Evolutionary conservation across 2,888 invertebrate genomes (phyloP).

Genomic region (Tipula vernalis): DNA sequence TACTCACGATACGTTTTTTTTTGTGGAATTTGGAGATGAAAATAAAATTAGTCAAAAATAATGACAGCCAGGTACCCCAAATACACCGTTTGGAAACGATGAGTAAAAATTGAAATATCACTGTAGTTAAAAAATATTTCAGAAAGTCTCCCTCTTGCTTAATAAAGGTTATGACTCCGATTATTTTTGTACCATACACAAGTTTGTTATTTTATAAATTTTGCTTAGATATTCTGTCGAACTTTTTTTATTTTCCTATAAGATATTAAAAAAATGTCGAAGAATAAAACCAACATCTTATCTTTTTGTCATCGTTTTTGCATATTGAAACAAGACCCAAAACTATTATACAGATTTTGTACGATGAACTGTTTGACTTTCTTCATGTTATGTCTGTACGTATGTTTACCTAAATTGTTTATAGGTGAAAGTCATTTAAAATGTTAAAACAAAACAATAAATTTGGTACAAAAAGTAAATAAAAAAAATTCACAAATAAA

Average conservation of each 20-base stretch:
- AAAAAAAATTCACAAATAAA: background rate
- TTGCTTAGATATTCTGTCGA: background rate
- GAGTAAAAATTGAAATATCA: too few relatives aligned
- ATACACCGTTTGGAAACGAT: too few relatives aligned
- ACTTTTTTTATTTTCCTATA: background rate
- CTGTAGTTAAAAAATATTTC: too few relatives aligned
- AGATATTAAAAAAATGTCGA: background rate
- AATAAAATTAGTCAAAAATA: too few relatives aligned
- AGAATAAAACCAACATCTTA: background rate
- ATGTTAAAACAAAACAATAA: background rate
- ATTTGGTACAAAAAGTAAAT: background rate
- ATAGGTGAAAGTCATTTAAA: background rate
- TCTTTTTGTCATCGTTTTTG: background rate
- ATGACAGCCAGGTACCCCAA: too few relatives aligned
- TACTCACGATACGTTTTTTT: too few relatives aligned
- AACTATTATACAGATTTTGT: background rate
- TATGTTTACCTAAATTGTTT: background rate
- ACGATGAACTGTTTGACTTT: background rate
- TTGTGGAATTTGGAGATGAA: too few relatives aligned
- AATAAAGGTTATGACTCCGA: background rate
- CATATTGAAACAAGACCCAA: background rate
- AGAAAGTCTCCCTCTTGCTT: too few relatives aligned
- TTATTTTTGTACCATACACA: background rate
- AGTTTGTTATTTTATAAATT: background rate
- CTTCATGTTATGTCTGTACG: background rate